Evolutionary conservation across 1,140 invertebrate genomes (phyloP).

Genomic region (Trichoplusia ni): DNA sequence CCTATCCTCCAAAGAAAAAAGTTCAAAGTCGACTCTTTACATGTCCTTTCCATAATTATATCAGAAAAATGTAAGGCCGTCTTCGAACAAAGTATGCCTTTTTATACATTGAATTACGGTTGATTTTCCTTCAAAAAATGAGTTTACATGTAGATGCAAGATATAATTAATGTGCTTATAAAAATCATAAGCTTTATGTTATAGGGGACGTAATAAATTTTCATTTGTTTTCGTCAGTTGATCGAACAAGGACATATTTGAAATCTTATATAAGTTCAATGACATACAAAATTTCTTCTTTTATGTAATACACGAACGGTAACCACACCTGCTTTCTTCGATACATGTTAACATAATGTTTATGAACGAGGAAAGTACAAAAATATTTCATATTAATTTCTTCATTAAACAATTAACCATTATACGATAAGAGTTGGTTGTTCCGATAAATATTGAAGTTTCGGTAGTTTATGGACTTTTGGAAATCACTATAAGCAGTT

Average conservation of each 20-base stretch:
- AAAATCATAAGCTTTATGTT: slow-evolving; percentile 19
- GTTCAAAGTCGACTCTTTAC: neutral
- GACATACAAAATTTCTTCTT: too few relatives aligned
- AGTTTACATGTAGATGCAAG: slow-evolving; percentile 15
- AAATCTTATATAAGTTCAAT: neutral
- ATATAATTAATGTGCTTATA: slow-evolving; percentile 30
- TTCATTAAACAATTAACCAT: too few relatives aligned
- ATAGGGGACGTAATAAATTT: neutral
- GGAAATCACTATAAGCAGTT: too few relatives aligned
- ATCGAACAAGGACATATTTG: neutral
- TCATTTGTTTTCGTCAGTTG: slow-evolving; percentile 3
- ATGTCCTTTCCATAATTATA: slow-evolving; percentile 27
- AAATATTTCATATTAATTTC: too few relatives aligned
- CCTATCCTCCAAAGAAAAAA: neutral
- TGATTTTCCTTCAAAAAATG: slow-evolving; percentile 28
- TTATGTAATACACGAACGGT: too few relatives aligned
- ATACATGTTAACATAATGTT: too few relatives aligned
- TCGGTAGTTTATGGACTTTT: too few relatives aligned
- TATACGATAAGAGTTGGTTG: too few relatives aligned
- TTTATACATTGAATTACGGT: slow-evolving; percentile 23
- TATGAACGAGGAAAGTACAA: too few relatives aligned
- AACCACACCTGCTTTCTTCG: neutral
- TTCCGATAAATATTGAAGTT: too few relatives aligned
- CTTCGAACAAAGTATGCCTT: slow-evolving; percentile 19
- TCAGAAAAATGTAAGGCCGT: slow-evolving; percentile 33